A percentile compares a stretch with the other conserved stretches of the same genome.
phyloP scores from a whole-genome alignment of 1,140 invertebrate species.

The Hyles vespertilio region DNA sequence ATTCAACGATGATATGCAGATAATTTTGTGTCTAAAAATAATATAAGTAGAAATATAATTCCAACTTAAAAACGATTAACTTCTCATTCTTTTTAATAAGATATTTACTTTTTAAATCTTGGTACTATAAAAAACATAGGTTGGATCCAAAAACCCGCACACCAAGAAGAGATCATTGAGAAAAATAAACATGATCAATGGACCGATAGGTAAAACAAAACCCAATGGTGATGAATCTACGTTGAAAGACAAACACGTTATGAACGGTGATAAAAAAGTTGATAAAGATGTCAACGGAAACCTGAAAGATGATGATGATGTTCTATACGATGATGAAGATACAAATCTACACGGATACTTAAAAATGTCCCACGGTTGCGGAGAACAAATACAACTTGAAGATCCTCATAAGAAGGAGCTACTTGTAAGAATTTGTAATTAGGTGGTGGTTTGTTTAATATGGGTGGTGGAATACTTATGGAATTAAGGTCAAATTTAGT shows the following conservation, averaged over 20 bases:
- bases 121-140: slow-evolving; percentile 6
- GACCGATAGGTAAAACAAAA: not conserved
- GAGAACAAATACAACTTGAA: slow-evolving; percentile 53
- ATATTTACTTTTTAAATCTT: no score
- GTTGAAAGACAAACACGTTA: not conserved
- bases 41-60: no score
- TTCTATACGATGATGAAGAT: slow-evolving; percentile 29
- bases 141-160: slow-evolving; percentile 6
- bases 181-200: slow-evolving; percentile 16
- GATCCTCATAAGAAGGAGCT: slow-evolving; percentile 58
- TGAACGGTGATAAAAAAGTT: slow-evolving; percentile 14
- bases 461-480: not conserved
- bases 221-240: slow-evolving; percentile 10
- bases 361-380: slow-evolving; percentile 47
- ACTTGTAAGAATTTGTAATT: slow-evolving; percentile 44
- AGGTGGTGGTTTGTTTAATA: slow-evolving; percentile 30
- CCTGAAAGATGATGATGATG: slow-evolving; percentile 21
- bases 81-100: no score
- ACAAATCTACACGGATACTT: slow-evolving; percentile 50
- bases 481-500: no score
- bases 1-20: no score
- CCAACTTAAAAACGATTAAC: no score
- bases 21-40: no score
- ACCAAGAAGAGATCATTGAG: slow-evolving; percentile 10
- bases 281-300: slow-evolving; percentile 21